Percentiles rank a stretch among this genome's conserved stretches.
Conservation (phyloP, 2,113 vertebrate species). For the Apteryx mantelli region DNA sequence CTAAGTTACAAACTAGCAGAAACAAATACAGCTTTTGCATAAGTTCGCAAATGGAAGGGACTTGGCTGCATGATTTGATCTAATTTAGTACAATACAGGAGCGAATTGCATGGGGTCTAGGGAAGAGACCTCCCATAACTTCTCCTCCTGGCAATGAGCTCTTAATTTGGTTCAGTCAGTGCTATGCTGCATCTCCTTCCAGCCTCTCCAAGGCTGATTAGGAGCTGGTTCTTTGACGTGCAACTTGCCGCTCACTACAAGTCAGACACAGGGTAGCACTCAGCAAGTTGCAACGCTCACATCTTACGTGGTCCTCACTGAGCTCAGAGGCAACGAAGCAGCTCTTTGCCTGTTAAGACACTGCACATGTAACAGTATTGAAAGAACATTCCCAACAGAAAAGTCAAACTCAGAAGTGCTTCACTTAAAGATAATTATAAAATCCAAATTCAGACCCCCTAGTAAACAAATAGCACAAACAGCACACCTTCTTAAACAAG, state of each 20-base stretch:
- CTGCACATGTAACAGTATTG: fast-evolving
- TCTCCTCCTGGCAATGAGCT: neutral
- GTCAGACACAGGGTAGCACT: neutral
- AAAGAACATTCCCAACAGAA: neutral
- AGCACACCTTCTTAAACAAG: neutral
- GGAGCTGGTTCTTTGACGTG: neutral
- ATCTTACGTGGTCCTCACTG: fast-evolving
- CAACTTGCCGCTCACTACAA: neutral
- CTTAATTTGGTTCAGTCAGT: neutral
- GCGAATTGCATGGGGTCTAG: neutral
- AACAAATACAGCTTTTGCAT: neutral
- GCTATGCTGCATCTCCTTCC: neutral
- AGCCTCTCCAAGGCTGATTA: neutral
- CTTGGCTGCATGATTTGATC: neutral
- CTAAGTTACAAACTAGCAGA: neutral
- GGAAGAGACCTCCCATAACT: neutral
- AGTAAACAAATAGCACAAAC: neutral
- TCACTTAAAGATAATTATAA: neutral
- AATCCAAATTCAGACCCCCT: neutral
- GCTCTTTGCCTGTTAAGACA: neutral
- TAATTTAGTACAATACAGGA: neutral
- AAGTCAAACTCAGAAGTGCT: neutral
- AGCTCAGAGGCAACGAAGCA: fast-evolving
- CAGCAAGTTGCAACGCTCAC: neutral
- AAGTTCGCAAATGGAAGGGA: neutral